Base-by-base conservation (phyloP, 2,888 invertebrate genomes). In the Diachrysia chrysitis region DNA sequence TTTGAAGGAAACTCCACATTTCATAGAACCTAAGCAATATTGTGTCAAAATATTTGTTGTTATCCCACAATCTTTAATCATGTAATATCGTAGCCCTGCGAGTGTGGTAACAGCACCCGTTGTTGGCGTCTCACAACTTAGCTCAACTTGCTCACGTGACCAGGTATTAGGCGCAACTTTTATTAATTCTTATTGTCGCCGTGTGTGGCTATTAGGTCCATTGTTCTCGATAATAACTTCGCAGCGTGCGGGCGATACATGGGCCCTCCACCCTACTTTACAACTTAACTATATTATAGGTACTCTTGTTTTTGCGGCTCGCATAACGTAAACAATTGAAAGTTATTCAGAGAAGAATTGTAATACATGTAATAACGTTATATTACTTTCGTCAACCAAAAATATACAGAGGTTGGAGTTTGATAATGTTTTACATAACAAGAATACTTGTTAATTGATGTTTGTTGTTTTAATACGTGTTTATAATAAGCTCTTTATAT, bases 101-200 rank as follows among this genome's bases (percentile, higher is more conserved):
- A 16, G 42, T 48, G 37, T 17, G 23, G 59, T 57, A 66, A 21
- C 32, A 29, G 61, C 66, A 32, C 54, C 54, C 66, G 63, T 58
- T 46, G 70, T 65, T 56, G 54, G 25, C 57, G 59, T 55, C 64
- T 62, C 32, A 16, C 12, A 63, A 73, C 73, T 58, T 70, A 51
- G 53, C 58, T 1, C 42, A 42, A 42, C 42, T 42, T 0, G 42
- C n/a, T 63, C 46, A 79, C 69, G 53, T 68, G 77, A 78, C 70
- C 64, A 46, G 54, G 74, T 79, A 80, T 79, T 81, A 80, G 70
- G 63, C 19, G 32, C 54, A 74, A 82, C 71, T 82, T 83, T 78
- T 80, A 78, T 83, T 76, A 78, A 79, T 78, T 73, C 68, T 76
- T 76, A 70, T 68, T 66, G 76, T 73, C 61, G 37, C 25, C 54